A percentile compares a stretch with the other conserved stretches of the same genome.
phyloP scores from a whole-genome alignment of 2,888 invertebrate genomes.

The Hirtodrosophila trivittata region DNA sequence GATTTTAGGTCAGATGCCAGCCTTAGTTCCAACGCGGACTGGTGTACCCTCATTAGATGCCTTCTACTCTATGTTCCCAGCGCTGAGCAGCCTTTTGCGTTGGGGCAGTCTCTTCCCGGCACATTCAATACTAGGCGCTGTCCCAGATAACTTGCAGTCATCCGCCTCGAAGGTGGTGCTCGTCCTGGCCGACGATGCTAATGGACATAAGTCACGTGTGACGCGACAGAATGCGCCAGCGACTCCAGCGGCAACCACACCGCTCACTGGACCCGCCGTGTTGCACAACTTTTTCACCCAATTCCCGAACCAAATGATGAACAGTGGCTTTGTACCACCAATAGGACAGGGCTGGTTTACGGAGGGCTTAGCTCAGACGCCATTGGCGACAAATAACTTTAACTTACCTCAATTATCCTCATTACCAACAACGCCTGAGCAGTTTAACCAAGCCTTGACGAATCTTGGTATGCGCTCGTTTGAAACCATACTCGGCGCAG shows the following conservation, averaged over 20 bases:
- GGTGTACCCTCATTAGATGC: slow-evolving; percentile 47
- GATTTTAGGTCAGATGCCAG: slow-evolving; percentile 62
- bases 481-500: slow-evolving; percentile 42
- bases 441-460: slow-evolving; percentile 17
- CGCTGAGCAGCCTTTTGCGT: slow-evolving; percentile 60
- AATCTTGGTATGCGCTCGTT: slow-evolving; percentile 14
- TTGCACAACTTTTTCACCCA: slow-evolving; percentile 43
- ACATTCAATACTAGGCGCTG: slow-evolving; percentile 49
- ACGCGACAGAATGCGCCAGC: slow-evolving; percentile 51
- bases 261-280: background rate
- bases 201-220: slow-evolving; percentile 45
- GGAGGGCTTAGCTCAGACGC: slow-evolving; percentile 24
- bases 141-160: slow-evolving; percentile 43
- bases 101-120: slow-evolving; percentile 66
- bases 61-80: slow-evolving; percentile 63
- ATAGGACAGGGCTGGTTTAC: slow-evolving; percentile 21
- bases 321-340: background rate
- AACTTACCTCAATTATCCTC: slow-evolving; percentile 30
- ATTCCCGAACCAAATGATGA: slow-evolving; percentile 15
- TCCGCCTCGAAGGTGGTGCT: slow-evolving; percentile 75
- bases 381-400: slow-evolving; percentile 22
- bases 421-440: background rate
- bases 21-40: slow-evolving; percentile 20
- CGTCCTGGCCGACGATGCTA: slow-evolving; percentile 75
- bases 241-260: background rate